phyloP scores from a whole-genome alignment of 2,797 vertebrate genomes.

The Bradypus variegatus region DNA sequence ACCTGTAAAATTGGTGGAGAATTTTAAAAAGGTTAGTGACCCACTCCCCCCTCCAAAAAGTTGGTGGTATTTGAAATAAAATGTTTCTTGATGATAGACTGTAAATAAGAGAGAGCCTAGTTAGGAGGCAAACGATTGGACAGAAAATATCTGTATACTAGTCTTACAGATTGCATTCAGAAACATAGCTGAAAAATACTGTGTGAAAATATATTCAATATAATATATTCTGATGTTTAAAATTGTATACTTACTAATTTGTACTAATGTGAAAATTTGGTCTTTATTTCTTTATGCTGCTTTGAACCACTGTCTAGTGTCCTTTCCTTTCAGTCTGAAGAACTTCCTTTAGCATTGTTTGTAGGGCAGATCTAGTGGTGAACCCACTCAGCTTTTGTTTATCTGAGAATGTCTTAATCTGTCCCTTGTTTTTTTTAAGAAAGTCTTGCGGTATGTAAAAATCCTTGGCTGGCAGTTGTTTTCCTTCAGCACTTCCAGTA shows the following conservation, averaged over 20 bases:
- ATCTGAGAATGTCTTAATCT: too few species aligned
- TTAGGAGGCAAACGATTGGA: neutral
- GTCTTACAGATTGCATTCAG: neutral
- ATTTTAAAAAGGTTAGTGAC: neutral
- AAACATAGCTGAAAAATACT: neutral
- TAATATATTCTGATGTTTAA: neutral
- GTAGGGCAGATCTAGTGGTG: too few species aligned
- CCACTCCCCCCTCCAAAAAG: neutral
- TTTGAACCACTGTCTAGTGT: too few species aligned
- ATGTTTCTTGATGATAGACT: neutral
- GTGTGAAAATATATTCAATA: neutral
- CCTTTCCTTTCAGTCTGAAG: too few species aligned
- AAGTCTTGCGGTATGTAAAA: too few species aligned
- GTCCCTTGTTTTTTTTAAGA: too few species aligned
- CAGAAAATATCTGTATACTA: neutral
- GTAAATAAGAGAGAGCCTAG: neutral
- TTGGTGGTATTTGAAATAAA: neutral
- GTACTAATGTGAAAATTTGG: neutral
- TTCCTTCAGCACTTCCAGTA: too few species aligned
- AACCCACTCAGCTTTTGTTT: too few species aligned
- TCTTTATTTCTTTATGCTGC: too few species aligned
- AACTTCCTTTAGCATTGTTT: too few species aligned
- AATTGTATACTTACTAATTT: neutral
- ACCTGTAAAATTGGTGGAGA: neutral
- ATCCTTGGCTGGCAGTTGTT: too few species aligned